Base-by-base conservation (phyloP, 2,113 vertebrate genomes). In the Lepidothrix coronata region DNA sequence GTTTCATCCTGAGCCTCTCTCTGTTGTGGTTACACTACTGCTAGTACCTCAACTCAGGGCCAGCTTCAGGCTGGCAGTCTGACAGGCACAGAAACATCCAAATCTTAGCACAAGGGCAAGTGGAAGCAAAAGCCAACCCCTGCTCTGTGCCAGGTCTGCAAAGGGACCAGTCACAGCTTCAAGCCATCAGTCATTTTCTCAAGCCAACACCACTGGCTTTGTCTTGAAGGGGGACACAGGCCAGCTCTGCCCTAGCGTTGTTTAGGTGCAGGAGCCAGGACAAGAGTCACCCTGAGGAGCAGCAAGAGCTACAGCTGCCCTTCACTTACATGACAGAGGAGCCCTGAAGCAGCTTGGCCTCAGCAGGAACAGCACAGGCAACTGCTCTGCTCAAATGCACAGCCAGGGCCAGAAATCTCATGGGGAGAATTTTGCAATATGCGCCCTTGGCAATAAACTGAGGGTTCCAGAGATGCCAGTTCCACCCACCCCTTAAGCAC, bases 21-120 rank as follows among this genome's bases (percentile, higher is more conserved):
- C 43, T 93, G 52, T 72, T 95, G 94, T 95, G 93, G 89, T 95
- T 84, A 91, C 65, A 25, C 35, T 49, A 33, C 85, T 73, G 49
- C 79, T 73, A 71, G 79, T 77, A 51, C 25, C 52, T 55, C 73
- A 67, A 54, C 39, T 58, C 28, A 22, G 18, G 35, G 75, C 88
- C 67, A 88, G 79, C 68, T 86, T 55, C 0, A 2, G 65, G 44
- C 70, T 48, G 51, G 87, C 8, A 0, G 14, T 58, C 43, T 92
- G 71, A 51, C 44, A 62, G 46, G n/a, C 27, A 0, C 43, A 71
- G 86, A 55, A 91, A 57, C 16, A 67, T 24, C 33, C 44, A 49
- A 31, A 87, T 44, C 43, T 88, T 62, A 72, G 43, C 41, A 70
- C 1, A 1, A 70, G 6, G n/a, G 27, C 1, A 1, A 68, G 13